phyloP scores from a whole-genome alignment of 2,797 vertebrate species.

The Molossus molossus region DNA sequence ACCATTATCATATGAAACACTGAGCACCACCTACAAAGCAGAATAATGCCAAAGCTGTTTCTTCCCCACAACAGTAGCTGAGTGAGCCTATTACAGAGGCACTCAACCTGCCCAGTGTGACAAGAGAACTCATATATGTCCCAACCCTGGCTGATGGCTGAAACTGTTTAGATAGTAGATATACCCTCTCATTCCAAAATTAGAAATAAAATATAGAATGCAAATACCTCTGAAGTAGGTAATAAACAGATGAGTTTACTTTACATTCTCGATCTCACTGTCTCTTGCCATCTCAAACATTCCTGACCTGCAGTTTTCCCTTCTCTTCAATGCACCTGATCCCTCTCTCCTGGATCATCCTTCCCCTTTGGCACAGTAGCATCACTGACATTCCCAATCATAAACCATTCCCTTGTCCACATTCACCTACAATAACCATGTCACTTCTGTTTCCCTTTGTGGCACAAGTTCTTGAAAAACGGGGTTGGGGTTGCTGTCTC shows the following conservation, averaged over 20 bases:
- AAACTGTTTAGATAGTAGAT: background rate
- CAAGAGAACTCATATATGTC: background rate
- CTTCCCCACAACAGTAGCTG: background rate
- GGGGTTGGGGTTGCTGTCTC: background rate
- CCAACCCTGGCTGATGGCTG: background rate
- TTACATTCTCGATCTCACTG: background rate
- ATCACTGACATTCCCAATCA: background rate
- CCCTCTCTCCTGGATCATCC: background rate
- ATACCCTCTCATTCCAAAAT: constrained; percentile 27
- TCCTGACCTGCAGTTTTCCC: background rate
- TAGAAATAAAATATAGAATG: constrained; percentile 5
- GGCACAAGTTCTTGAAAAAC: background rate
- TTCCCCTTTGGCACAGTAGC: background rate
- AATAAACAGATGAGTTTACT: background rate
- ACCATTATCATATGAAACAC: background rate
- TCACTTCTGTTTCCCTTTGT: background rate
- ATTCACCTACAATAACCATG: background rate
- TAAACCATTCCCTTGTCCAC: background rate
- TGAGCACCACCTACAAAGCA: background rate
- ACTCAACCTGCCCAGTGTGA: background rate
- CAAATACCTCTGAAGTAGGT: background rate
- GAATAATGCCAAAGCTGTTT: background rate
- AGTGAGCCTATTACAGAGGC: background rate
- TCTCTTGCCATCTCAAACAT: background rate
- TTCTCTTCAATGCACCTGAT: background rate